These are phyloP conservation scores for Jordanella pulchra DNA, from an alignment of 2,797 vertebrate genomes.

Conservation along the genomic window DNA sequence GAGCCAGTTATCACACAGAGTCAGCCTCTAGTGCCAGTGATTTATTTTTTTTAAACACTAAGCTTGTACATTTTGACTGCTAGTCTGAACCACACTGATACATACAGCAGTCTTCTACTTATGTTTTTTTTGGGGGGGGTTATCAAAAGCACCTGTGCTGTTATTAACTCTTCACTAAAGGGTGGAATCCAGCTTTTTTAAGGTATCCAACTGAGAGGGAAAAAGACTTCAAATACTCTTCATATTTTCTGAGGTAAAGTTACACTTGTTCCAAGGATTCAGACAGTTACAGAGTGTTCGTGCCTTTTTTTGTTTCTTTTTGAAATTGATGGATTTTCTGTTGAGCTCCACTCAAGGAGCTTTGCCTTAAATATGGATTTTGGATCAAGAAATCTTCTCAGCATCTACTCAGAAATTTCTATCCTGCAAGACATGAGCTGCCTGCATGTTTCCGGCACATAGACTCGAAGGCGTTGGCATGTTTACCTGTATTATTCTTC, in stretches of 20 bases:
- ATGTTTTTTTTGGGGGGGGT: constrained; percentile 41
- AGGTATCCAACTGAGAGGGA: constrained; percentile 27
- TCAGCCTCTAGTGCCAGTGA: constrained; percentile 58
- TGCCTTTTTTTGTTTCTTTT: constrained; percentile 83
- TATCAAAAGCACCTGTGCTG: constrained; percentile 54
- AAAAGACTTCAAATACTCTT: constrained; percentile 37
- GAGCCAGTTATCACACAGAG: constrained; percentile 23
- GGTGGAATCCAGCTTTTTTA: constrained; percentile 60
- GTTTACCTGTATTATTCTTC: constrained; percentile 72
- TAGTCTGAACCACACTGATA: constrained; percentile 32
- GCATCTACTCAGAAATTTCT: constrained; percentile 40
- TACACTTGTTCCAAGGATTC: constrained; percentile 62
- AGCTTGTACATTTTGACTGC: constrained; percentile 47
- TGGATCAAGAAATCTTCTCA: constrained; percentile 56
- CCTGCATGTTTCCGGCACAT: constrained; percentile 72
- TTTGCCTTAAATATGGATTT: constrained; percentile 91
- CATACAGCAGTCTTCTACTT: constrained; percentile 31
- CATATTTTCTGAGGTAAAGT: constrained; percentile 21
- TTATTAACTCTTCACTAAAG: constrained; percentile 65
- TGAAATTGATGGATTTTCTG: constrained; percentile 81
- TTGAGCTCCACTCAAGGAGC: constrained; percentile 84
- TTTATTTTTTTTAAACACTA: constrained; percentile 49
- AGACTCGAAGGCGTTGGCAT: constrained; percentile 73
- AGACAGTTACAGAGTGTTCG: constrained; percentile 84
- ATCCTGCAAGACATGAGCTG: constrained; percentile 48